phyloP scores from a whole-genome alignment of 2,888 invertebrate genomes.

The Tiliacea aurago region DNA sequence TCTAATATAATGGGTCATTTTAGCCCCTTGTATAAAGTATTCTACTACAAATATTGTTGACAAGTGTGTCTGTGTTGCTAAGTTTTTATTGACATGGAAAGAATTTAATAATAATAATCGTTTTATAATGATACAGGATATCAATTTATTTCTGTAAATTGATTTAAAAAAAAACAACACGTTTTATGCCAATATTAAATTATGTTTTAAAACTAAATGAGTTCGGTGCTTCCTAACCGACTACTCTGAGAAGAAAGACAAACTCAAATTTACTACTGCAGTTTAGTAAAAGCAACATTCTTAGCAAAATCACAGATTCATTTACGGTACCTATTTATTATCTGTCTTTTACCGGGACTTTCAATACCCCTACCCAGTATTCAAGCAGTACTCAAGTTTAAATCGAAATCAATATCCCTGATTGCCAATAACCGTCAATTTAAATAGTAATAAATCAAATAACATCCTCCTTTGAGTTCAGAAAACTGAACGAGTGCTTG shows the following conservation, averaged over 20 bases:
- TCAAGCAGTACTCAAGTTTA: slow-evolving; percentile 6
- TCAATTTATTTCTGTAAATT: too few species aligned
- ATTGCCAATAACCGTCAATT: slow-evolving; percentile 32
- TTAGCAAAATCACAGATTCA: neutral
- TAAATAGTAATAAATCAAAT: slow-evolving; percentile 27
- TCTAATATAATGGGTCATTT: too few species aligned
- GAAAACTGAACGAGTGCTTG: slow-evolving; percentile 8
- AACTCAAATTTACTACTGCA: neutral
- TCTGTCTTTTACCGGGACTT: neutral
- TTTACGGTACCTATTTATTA: neutral
- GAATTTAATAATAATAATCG: too few species aligned
- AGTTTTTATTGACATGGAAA: slow-evolving; percentile 1
- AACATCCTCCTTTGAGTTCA: slow-evolving; percentile 7
- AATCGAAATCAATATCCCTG: slow-evolving; percentile 30
- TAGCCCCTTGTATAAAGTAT: too few species aligned
- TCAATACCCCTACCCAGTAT: slow-evolving; percentile 9
- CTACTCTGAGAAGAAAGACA: too few species aligned
- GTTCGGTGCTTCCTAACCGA: too few species aligned
- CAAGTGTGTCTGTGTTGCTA: neutral
- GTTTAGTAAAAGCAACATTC: neutral
- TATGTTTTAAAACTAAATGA: too few species aligned
- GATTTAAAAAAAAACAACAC: too few species aligned
- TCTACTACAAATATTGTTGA: too few species aligned
- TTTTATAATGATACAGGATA: too few species aligned
- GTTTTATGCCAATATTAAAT: too few species aligned